These are phyloP conservation scores for Agrilus cyanescens DNA, from an alignment of 2,888 invertebrate genomes.

Conservation along the genomic window DNA sequence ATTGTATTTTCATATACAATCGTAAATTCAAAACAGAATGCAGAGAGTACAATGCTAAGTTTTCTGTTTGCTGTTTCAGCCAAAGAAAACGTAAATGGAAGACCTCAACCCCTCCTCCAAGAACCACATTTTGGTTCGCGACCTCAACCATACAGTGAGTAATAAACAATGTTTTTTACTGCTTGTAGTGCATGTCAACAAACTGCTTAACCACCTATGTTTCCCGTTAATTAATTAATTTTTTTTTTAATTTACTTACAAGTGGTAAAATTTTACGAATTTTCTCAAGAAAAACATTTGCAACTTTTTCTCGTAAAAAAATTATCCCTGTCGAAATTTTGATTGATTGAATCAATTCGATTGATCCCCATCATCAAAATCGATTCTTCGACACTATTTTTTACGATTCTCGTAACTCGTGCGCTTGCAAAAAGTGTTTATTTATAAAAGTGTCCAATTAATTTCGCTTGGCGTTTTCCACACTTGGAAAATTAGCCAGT, in stretches of 20 bases:
- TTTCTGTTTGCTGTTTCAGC: slow-evolving; percentile 28
- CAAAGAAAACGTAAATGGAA: slow-evolving; percentile 36
- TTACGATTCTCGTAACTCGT: no score
- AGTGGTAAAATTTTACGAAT: not conserved
- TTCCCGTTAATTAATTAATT: not conserved
- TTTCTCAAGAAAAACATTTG: not conserved
- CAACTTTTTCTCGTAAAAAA: not conserved
- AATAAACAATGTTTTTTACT: slow-evolving; percentile 3
- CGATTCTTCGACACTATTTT: no score
- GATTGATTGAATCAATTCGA: not conserved
- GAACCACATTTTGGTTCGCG: slow-evolving; percentile 81
- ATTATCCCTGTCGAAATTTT: not conserved
- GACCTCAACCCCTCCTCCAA: slow-evolving; percentile 76
- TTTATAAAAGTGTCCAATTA: no score
- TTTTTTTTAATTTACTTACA: slow-evolving; percentile 3
- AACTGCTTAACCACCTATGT: not conserved
- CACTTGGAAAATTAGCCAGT: no score
- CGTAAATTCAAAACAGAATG: not conserved
- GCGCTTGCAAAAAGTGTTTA: no score
- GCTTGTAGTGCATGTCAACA: not conserved
- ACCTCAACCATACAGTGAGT: slow-evolving; percentile 84
- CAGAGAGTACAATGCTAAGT: not conserved
- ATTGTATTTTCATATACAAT: no score
- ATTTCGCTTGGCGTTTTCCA: no score
- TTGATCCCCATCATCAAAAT: no score